Percentiles rank a stretch among this genome's conserved stretches.
phyloP scores from a whole-genome alignment of 2,888 invertebrate genomes.

The Habrosyne pyritoides region DNA sequence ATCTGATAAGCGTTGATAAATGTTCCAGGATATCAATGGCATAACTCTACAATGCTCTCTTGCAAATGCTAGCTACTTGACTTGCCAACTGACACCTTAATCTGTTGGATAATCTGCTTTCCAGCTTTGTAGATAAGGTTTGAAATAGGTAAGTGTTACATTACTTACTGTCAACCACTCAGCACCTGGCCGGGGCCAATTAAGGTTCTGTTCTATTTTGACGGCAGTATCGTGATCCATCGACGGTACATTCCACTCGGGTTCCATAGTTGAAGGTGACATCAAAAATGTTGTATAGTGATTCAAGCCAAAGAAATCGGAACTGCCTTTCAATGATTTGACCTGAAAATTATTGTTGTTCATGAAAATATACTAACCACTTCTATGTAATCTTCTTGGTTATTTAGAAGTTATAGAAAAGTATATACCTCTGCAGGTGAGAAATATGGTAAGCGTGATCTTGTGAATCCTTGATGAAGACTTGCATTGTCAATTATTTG shows the following conservation, averaged over 20 bases:
- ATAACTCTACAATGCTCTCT: background rate
- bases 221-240: conserved; percentile 69
- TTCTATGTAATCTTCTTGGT: conserved; percentile 11
- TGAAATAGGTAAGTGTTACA: background rate
- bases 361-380: conserved; percentile 13
- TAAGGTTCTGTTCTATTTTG: conserved; percentile 55
- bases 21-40: too few species aligned
- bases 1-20: too few species aligned
- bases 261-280: conserved; percentile 60
- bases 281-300: conserved; percentile 79
- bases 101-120: background rate
- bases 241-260: conserved; percentile 57
- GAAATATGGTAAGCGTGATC: conserved; percentile 79
- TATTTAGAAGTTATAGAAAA: conserved; percentile 8
- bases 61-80: too few species aligned
- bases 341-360: conserved; percentile 50
- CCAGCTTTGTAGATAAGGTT: background rate
- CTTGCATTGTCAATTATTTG: conserved; percentile 71
- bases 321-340: conserved; percentile 60
- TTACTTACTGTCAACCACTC: conserved; percentile 67
- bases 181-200: conserved; percentile 72
- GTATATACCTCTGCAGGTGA: conserved; percentile 66
- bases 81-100: background rate
- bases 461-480: conserved; percentile 64
- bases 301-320: conserved; percentile 85